These are phyloP conservation scores for Ophioninae sp. DNA, from an alignment of 2,888 invertebrate genomes.

Conservation along the genomic window DNA sequence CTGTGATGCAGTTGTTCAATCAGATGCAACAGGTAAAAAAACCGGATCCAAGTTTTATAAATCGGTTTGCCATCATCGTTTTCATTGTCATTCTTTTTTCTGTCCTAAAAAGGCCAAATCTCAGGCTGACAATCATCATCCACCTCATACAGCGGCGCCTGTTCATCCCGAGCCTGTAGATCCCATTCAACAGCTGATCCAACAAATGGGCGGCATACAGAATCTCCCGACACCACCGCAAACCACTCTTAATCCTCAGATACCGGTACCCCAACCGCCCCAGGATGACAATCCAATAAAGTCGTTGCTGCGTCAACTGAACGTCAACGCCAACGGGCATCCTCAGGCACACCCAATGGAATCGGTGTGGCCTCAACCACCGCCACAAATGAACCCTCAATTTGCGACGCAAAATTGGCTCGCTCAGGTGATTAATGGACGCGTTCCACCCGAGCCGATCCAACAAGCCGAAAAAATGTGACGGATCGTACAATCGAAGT, in stretches of 20 bases:
- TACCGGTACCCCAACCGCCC: slow-evolving; percentile 63
- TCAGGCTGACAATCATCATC: slow-evolving; percentile 73
- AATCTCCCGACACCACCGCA: slow-evolving; percentile 78
- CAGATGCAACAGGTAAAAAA: slow-evolving; percentile 82
- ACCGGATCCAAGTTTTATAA: background rate
- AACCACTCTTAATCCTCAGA: slow-evolving; percentile 70
- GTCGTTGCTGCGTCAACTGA: slow-evolving; percentile 82
- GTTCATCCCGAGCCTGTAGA: slow-evolving; percentile 78
- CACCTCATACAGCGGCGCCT: slow-evolving; percentile 70
- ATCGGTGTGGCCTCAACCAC: slow-evolving; percentile 79
- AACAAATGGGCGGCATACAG: slow-evolving; percentile 82
- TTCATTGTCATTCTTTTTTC: slow-evolving; percentile 64
- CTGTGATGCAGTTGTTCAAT: slow-evolving; percentile 83
- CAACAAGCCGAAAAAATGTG: background rate
- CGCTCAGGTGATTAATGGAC: slow-evolving; percentile 72
- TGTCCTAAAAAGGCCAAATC: slow-evolving; percentile 70
- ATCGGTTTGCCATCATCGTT: background rate
- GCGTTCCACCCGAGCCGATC: background rate
- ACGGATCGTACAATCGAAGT: no score
- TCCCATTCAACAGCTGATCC: slow-evolving; percentile 82
- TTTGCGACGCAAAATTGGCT: slow-evolving; percentile 78
- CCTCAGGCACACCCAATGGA: slow-evolving; percentile 74
- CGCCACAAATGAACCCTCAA: slow-evolving; percentile 75
- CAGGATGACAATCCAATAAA: slow-evolving; percentile 82
- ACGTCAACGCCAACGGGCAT: slow-evolving; percentile 75